Evolutionary conservation across 2,113 vertebrate genomes (phyloP).

Genomic region (Pterocles gutturalis): DNA sequence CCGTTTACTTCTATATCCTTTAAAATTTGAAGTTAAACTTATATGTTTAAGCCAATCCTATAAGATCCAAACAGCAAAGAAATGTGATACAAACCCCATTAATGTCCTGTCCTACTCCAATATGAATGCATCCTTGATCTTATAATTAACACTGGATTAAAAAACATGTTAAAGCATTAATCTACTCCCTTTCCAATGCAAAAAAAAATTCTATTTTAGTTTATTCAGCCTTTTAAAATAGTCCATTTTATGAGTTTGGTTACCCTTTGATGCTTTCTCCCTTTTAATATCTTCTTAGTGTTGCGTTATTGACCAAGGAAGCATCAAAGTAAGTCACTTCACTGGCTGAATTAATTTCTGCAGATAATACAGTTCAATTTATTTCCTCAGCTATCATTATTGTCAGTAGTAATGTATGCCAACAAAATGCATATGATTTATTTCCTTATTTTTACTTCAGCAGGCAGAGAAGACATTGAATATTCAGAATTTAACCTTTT

Average conservation of each 20-base stretch:
- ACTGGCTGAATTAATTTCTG: not conserved
- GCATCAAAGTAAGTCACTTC: not conserved
- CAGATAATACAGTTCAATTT: not conserved
- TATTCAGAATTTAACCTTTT: not conserved
- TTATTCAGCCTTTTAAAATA: not conserved
- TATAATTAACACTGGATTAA: not conserved
- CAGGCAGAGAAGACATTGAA: not conserved
- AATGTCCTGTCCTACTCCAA: not conserved
- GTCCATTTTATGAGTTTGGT: not conserved
- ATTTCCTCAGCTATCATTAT: not conserved
- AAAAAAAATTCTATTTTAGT: not conserved
- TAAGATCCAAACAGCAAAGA: not conserved
- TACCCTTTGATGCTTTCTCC: not conserved
- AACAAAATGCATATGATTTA: not conserved
- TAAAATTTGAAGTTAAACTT: not conserved
- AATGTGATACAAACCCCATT: not conserved
- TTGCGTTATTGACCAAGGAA: not conserved
- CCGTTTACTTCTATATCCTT: not conserved
- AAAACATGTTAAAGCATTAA: not conserved
- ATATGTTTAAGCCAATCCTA: not conserved
- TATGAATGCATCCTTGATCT: not conserved
- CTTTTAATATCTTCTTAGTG: not conserved
- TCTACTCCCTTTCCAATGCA: not conserved
- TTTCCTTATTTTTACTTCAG: constrained; percentile 25
- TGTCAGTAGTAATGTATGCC: not conserved